phyloP scores from a whole-genome alignment of 2,113 vertebrate species.

The Strix uralensis region DNA sequence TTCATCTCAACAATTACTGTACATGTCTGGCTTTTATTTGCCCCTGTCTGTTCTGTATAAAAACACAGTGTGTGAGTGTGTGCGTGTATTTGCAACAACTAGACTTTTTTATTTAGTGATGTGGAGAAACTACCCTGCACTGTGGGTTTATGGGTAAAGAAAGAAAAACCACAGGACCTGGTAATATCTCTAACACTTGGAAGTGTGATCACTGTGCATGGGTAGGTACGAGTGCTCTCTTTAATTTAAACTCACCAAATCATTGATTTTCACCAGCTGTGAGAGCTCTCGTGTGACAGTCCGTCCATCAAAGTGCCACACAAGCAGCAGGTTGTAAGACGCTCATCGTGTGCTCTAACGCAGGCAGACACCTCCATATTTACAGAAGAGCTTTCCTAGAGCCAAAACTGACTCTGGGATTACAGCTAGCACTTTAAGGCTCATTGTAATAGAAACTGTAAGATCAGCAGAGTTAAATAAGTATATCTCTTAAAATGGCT shows the following conservation, averaged over 20 bases:
- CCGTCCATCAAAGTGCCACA: neutral
- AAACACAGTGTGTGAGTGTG: neutral
- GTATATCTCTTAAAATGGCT: neutral
- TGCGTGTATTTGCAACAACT: neutral
- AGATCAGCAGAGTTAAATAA: neutral
- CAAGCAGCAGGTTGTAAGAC: fast-evolving
- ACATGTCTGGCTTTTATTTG: neutral
- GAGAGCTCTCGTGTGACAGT: neutral
- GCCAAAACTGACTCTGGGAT: neutral
- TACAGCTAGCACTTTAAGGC: neutral
- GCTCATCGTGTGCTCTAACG: fast-evolving
- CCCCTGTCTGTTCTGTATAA: neutral
- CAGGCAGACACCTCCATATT: neutral
- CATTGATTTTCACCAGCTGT: neutral
- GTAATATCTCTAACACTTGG: neutral
- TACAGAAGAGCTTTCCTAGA: neutral
- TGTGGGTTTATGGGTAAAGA: neutral
- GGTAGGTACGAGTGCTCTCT: neutral
- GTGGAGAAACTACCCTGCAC: neutral
- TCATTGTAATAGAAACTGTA: neutral
- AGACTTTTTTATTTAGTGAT: neutral
- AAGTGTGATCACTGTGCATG: neutral
- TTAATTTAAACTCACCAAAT: neutral
- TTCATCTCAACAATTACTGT: neutral
- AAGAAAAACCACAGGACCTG: neutral